Conservation (phyloP, 2,113 vertebrate genomes). For the Delphinus delphis region DNA sequence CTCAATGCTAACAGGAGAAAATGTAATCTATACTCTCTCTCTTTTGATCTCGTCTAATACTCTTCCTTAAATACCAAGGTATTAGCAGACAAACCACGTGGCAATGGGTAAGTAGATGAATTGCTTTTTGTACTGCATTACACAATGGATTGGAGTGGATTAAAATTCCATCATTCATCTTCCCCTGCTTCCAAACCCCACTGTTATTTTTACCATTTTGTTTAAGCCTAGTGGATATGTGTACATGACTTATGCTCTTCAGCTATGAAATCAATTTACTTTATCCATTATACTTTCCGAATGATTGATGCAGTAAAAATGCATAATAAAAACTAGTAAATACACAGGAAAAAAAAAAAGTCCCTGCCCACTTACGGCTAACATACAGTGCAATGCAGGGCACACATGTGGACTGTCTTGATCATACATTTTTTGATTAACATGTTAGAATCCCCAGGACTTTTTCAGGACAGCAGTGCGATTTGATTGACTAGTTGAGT, state of each 20-base stretch:
- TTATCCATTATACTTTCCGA: conserved; percentile 29
- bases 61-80: conserved; percentile 59
- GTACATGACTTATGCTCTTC: neutral
- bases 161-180: conserved; percentile 61
- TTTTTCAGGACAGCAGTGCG: neutral
- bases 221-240: conserved; percentile 40
- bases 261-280: conserved; percentile 53
- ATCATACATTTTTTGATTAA: neutral
- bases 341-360: neutral
- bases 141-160: conserved; percentile 59
- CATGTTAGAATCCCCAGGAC: neutral
- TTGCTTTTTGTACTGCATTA: conserved; percentile 23
- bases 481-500: conserved; percentile 23
- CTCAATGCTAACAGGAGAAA: neutral
- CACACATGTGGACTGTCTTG: neutral
- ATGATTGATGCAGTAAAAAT: conserved; percentile 49
- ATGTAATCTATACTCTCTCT: neutral
- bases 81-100: conserved; percentile 62
- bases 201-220: conserved; percentile 54
- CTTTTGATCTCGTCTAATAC: conserved; percentile 45
- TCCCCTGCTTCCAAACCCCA: neutral
- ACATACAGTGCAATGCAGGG: neutral
- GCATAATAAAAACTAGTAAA: conserved; percentile 51
- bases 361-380: neutral
- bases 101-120: conserved; percentile 54